Evolutionary conservation across 2,888 invertebrate species (phyloP).

Genomic region (Eumerus sabulonum): DNA sequence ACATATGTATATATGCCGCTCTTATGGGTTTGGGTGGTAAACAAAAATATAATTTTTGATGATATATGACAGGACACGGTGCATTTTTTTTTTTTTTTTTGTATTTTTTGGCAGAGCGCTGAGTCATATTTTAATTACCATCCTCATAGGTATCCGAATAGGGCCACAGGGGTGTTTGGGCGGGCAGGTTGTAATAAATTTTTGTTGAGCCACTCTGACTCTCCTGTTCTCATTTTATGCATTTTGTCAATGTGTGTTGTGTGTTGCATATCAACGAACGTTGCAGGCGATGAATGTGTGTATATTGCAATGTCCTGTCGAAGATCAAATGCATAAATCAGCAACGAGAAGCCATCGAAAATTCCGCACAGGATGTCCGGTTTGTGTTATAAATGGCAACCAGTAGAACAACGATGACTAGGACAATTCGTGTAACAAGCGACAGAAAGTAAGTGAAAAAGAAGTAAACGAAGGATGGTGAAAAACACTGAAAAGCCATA

Average conservation of each 20-base stretch:
- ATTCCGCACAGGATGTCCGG: slow-evolving; percentile 68
- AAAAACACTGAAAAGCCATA: slow-evolving; percentile 78
- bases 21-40: slow-evolving; percentile 33
- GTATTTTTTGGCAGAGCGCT: slow-evolving; percentile 31
- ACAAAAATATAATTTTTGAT: slow-evolving; percentile 36
- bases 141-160: neutral
- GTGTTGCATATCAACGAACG: slow-evolving; percentile 58
- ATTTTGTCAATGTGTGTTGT: slow-evolving; percentile 52
- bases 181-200: slow-evolving; percentile 59
- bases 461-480: slow-evolving; percentile 11
- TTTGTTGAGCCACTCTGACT: slow-evolving; percentile 63
- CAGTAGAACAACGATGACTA: slow-evolving; percentile 44
- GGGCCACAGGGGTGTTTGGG: neutral
- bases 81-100: neutral
- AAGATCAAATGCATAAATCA: slow-evolving; percentile 78
- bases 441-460: slow-evolving; percentile 5
- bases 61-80: slow-evolving; percentile 54
- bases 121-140: slow-evolving; percentile 67
- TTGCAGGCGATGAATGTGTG: slow-evolving; percentile 27
- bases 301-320: slow-evolving; percentile 66
- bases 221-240: slow-evolving; percentile 59
- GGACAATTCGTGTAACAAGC: slow-evolving; percentile 40
- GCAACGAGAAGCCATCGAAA: slow-evolving; percentile 72
- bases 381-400: slow-evolving; percentile 67
- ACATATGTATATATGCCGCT: neutral